phyloP scores from a whole-genome alignment of 1,140 invertebrate species.

The Drosophila bipectinata region DNA sequence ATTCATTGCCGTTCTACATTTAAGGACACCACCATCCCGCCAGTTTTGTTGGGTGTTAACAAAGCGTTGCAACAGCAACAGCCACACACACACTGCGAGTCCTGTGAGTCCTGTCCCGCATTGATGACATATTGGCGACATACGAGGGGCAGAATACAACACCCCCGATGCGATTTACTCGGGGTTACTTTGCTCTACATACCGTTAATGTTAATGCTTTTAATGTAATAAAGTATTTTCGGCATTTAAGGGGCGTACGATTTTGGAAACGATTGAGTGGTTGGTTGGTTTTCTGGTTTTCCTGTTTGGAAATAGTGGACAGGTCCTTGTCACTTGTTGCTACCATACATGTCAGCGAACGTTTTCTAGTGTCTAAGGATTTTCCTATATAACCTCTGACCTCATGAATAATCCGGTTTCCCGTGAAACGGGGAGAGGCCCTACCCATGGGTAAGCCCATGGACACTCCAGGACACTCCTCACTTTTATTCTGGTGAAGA shows the following conservation, averaged over 20 bases:
- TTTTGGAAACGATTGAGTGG: not conserved
- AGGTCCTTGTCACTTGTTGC: conserved; percentile 68
- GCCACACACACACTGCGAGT: not conserved
- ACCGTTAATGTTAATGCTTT: conserved; percentile 81
- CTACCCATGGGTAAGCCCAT: conserved; percentile 24
- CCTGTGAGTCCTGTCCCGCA: conserved; percentile 42
- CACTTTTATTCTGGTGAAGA: conserved; percentile 50
- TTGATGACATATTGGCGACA: conserved; percentile 77
- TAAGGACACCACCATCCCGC: conserved; percentile 31
- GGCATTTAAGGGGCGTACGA: conserved; percentile 59
- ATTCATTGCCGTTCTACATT: conserved; percentile 49
- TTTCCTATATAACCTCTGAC: conserved; percentile 29
- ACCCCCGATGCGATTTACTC: conserved; percentile 10
- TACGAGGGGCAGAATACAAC: conserved; percentile 11
- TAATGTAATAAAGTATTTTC: conserved; percentile 82
- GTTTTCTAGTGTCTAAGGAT: not conserved
- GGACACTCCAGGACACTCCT: conserved; percentile 51
- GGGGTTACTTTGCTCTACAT: conserved; percentile 67
- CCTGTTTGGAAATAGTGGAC: conserved; percentile 25
- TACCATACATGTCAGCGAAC: conserved; percentile 31
- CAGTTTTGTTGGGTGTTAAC: conserved; percentile 33
- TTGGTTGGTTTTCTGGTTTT: conserved; percentile 4
- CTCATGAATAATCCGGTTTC: conserved; percentile 54
- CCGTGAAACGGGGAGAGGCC: conserved; percentile 34
- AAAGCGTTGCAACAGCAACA: conserved; percentile 27